Percentiles rank a stretch among this genome's conserved stretches.
Conservation (phyloP, 2,888 invertebrate genomes). For the Ethmia dodecea region DNA sequence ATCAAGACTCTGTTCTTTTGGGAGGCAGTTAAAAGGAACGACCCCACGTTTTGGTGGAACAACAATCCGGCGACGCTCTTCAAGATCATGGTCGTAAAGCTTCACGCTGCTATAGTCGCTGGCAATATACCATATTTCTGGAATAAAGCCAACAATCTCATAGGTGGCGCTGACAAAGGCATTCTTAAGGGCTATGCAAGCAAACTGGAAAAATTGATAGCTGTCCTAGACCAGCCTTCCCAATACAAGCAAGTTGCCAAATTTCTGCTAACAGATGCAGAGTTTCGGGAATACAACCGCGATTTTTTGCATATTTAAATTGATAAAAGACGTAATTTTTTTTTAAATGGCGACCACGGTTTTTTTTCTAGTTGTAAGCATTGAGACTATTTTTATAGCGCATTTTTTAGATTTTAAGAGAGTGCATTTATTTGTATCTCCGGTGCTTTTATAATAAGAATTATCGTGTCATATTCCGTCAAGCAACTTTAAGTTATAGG, state of each 20-base stretch:
- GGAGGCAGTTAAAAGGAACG: conserved; percentile 37
- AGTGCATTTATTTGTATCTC: no score
- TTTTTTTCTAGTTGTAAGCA: no score
- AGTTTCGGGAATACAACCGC: conserved; percentile 37
- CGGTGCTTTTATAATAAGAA: no score
- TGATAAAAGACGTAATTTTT: neutral
- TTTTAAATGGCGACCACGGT: no score
- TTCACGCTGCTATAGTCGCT: conserved; percentile 38
- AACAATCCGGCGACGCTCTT: conserved; percentile 38
- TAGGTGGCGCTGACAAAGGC: conserved; percentile 31
- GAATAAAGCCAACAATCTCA: conserved; percentile 61
- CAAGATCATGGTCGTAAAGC: conserved; percentile 54
- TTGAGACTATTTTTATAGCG: no score
- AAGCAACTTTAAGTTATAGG: no score
- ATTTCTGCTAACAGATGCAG: conserved; percentile 36
- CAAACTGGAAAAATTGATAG: conserved; percentile 34
- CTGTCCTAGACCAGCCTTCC: conserved; percentile 28
- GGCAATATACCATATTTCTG: conserved; percentile 64
- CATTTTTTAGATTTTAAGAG: no score
- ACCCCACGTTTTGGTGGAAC: conserved; percentile 34
- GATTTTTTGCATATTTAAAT: conserved; percentile 28
- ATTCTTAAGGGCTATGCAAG: conserved; percentile 31
- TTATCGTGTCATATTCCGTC: no score
- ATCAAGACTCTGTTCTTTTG: conserved; percentile 74
- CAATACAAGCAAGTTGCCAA: conserved; percentile 42